phyloP scores from a whole-genome alignment of 1,140 invertebrate genomes.

The Dysdera silvatica region DNA sequence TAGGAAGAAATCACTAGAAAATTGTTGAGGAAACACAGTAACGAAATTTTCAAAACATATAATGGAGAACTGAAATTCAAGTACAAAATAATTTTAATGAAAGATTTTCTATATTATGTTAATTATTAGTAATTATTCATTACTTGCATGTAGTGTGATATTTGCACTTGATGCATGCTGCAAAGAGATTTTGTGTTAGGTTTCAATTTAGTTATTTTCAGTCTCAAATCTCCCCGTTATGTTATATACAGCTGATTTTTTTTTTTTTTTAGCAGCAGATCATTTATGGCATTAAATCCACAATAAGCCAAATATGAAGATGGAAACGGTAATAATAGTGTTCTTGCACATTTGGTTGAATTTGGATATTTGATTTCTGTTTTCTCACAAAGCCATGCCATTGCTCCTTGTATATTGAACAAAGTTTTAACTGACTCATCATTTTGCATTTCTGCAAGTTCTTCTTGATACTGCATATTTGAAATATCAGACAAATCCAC shows the following conservation, averaged over 20 bases:
- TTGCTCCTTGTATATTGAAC: constrained; percentile 4
- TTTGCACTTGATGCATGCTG: neutral
- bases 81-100: neutral
- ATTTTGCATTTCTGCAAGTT: constrained; percentile 2
- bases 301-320: too few species aligned
- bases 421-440: constrained; percentile 7
- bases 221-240: too few species aligned
- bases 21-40: neutral
- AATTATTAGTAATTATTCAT: neutral
- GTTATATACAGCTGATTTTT: constrained; percentile 4
- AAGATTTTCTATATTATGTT: too few species aligned
- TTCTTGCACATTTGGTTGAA: constrained; percentile 3
- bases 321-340: constrained; percentile 5
- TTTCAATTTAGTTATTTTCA: neutral
- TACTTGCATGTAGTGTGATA: neutral
- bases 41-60: neutral
- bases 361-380: neutral
- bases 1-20: neutral
- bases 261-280: neutral
- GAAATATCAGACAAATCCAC: neutral
- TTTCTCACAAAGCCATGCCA: constrained; percentile 5
- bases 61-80: too few species aligned
- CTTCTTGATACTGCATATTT: constrained; percentile 14
- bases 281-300: neutral
- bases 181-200: too few species aligned